Percentiles rank a stretch among this genome's conserved stretches.
phyloP scores from a whole-genome alignment of 2,888 invertebrate species.

The Kuschelorhynchus macadamiae region DNA sequence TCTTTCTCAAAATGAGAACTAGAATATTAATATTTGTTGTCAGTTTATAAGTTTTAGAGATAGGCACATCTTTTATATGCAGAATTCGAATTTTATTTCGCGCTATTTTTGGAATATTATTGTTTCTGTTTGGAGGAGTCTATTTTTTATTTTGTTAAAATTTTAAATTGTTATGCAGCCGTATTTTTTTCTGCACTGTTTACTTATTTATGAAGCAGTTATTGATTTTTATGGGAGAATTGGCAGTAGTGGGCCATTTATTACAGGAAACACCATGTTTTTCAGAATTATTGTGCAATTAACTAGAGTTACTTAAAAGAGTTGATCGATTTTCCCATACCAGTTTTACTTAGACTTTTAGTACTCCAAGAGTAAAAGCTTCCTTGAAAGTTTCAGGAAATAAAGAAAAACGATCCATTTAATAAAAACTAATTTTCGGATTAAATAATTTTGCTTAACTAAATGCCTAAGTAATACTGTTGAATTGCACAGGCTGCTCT shows the following conservation, averaged over 20 bases:
- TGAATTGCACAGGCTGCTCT: conserved; percentile 56
- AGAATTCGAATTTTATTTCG: conserved; percentile 14
- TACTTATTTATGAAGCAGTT: conserved; percentile 24
- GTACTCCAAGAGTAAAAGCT: neutral
- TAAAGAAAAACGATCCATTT: no score
- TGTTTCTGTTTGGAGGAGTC: conserved; percentile 25
- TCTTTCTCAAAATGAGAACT: conserved; percentile 6
- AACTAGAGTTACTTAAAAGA: conserved; percentile 9
- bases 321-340: conserved; percentile 11
- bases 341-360: conserved; percentile 7
- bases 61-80: conserved; percentile 21
- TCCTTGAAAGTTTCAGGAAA: neutral
- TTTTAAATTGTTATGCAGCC: conserved; percentile 31
- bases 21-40: conserved; percentile 9
- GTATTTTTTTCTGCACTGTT: conserved; percentile 22
- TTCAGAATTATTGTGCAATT: conserved; percentile 16
- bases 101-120: conserved; percentile 18
- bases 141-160: conserved; percentile 33
- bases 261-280: neutral
- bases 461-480: conserved; percentile 14
- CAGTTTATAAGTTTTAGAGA: conserved; percentile 11
- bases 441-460: no score
- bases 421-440: no score
- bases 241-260: conserved; percentile 9
- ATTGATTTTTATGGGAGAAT: conserved; percentile 15